Evolutionary conservation across 2,113 vertebrate genomes (phyloP).

Genomic region (Apteryx owenii): DNA sequence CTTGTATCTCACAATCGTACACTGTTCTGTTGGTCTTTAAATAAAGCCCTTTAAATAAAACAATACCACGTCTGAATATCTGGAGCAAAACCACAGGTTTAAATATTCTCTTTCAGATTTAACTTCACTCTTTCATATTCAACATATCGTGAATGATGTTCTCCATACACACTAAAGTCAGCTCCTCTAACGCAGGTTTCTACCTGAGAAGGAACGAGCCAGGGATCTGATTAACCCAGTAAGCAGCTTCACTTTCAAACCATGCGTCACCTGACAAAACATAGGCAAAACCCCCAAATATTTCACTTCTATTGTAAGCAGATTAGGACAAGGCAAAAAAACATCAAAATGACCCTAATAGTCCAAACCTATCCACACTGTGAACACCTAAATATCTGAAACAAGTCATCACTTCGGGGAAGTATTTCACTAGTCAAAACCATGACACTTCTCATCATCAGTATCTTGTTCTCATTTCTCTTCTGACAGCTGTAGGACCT

Average conservation of each 20-base stretch:
- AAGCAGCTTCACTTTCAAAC: background rate
- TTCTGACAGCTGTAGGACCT: background rate
- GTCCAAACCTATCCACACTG: background rate
- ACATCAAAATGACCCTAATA: background rate
- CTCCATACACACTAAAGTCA: fast-evolving
- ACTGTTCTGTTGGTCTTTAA: background rate
- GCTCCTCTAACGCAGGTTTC: background rate
- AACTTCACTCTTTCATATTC: background rate
- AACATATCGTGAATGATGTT: background rate
- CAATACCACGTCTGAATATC: background rate
- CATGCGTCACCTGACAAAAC: background rate
- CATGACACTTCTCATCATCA: background rate
- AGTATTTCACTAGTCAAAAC: background rate
- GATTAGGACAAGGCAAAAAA: background rate
- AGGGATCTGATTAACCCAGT: background rate
- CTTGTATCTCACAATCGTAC: background rate
- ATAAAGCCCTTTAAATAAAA: background rate
- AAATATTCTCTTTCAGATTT: background rate
- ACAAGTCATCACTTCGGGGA: background rate
- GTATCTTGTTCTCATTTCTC: background rate
- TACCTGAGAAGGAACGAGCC: background rate
- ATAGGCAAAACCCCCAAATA: background rate
- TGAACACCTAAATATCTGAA: background rate
- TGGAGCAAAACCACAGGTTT: background rate
- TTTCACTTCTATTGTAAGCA: background rate